These are phyloP conservation scores for Eleutherodactylus coqui DNA, from an alignment of 2,797 vertebrate species.

Conservation along the genomic window DNA sequence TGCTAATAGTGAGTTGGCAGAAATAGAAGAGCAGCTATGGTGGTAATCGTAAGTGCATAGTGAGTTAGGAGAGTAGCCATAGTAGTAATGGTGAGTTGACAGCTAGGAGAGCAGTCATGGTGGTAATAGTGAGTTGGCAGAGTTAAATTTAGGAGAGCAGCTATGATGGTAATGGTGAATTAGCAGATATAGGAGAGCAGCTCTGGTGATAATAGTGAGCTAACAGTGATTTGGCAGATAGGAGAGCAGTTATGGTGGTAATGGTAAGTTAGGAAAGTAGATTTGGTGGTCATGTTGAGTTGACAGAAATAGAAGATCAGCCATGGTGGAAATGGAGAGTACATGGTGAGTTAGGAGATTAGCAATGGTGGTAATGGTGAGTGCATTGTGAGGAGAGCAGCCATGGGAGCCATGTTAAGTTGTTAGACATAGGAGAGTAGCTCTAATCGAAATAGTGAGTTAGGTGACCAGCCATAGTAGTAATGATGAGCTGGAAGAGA, in stretches of 20 bases:
- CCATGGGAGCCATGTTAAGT: no score
- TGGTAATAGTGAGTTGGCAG: not conserved
- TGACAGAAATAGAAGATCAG: no score
- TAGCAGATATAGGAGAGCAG: not conserved
- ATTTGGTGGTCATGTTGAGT: no score
- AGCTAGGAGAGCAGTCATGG: not conserved
- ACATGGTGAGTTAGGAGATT: no score
- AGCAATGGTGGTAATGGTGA: no score
- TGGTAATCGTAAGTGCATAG: not conserved
- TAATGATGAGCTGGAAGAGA: no score
- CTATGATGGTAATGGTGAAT: not conserved
- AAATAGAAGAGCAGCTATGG: not conserved
- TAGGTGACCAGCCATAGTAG: no score
- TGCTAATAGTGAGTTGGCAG: not conserved
- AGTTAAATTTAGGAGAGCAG: not conserved
- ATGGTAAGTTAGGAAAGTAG: conserved; percentile 88
- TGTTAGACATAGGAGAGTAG: no score
- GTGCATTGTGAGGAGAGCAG: no score
- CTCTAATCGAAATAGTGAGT: no score
- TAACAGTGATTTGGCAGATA: not conserved
- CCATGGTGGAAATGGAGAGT: no score
- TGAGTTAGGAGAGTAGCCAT: not conserved
- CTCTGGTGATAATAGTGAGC: not conserved
- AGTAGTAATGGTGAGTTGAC: not conserved
- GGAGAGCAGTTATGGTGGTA: conserved; percentile 78